Base-by-base conservation (phyloP, 2,113 vertebrate genomes). In the Tachuris rubrigastra region DNA sequence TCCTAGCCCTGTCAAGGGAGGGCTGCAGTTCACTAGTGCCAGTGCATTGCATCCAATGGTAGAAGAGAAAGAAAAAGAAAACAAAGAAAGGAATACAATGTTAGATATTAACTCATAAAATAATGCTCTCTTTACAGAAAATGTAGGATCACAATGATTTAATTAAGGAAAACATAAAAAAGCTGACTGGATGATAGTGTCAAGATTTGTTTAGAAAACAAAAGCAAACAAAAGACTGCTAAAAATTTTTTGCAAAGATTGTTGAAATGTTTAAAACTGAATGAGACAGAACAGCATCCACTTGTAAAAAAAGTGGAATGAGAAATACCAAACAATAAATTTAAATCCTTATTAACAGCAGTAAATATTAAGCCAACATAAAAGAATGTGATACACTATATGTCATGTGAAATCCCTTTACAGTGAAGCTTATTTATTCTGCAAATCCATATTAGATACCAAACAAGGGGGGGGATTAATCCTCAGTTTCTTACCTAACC, bases 21-120 rank as follows among this genome's bases (percentile, higher is more conserved):
- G 99, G 99, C 99, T 99, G 99, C 95, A 99, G 99, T 98, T 99
- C 99, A 97, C 99, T 99, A 99, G 98, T 98, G 98, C 98, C 98
- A 99, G 98, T 98, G 99, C 97, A 98, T 98, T 98, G 98, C 98
- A 98, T 98, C 98, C 98, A 98, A 98, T 97, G 98, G 98, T 96
- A 97, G 98, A 98, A 98, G 98, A 98, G 98, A 98, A 99, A 98
- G 98, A 98, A 98, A 98, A 98, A 98, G 97, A 98, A 98, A 98
- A 98, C 97, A 98, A 98, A 98, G 98, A 98, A 98, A 98, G 98
- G 98, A 98, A 98, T 98, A 98, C 97, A 97, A 98, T 97, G 98
- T 98, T 98, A 99, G 98, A 98, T 98, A 98, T 96, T 93, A 98
- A 98, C 98, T 98, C 98, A 98, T 98, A 98, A 98, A 97, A 97